These are phyloP conservation scores for Girardinichthys multiradiatus DNA, from an alignment of 2,113 vertebrate species.

Conservation along the genomic window DNA sequence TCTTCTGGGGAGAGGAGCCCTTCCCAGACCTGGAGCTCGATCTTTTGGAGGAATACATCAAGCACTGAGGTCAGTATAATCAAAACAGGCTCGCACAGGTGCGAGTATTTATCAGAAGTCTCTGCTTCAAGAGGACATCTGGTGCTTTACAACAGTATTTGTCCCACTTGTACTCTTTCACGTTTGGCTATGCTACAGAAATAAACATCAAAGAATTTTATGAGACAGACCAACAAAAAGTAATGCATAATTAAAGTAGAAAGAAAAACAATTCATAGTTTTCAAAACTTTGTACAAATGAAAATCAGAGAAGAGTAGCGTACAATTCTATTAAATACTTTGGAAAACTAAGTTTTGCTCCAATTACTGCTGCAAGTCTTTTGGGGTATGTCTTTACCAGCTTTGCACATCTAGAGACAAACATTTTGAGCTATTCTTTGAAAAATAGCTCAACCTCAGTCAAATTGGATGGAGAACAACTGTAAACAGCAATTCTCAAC, in stretches of 20 bases:
- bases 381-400: no score
- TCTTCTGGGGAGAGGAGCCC: conserved; percentile 93
- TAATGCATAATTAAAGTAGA: not conserved
- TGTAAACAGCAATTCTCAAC: no score
- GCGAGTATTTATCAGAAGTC: conserved; percentile 67
- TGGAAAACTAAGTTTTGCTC: no score
- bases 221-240: not conserved
- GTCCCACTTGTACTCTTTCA: not conserved
- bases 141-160: not conserved
- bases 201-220: not conserved
- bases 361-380: no score
- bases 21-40: conserved; percentile 99
- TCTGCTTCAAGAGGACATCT: conserved; percentile 29
- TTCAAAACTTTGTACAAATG: no score
- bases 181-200: not conserved
- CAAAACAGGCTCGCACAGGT: conserved; percentile 13
- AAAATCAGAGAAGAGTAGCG: no score
- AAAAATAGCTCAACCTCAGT: no score
- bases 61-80: conserved; percentile 80
- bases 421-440: no score
- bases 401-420: no score
- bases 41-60: conserved; percentile 95
- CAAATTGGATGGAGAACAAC: no score
- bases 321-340: no score
- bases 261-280: no score